phyloP scores from a whole-genome alignment of 2,888 invertebrate genomes.

The Clistopyga incitator region DNA sequence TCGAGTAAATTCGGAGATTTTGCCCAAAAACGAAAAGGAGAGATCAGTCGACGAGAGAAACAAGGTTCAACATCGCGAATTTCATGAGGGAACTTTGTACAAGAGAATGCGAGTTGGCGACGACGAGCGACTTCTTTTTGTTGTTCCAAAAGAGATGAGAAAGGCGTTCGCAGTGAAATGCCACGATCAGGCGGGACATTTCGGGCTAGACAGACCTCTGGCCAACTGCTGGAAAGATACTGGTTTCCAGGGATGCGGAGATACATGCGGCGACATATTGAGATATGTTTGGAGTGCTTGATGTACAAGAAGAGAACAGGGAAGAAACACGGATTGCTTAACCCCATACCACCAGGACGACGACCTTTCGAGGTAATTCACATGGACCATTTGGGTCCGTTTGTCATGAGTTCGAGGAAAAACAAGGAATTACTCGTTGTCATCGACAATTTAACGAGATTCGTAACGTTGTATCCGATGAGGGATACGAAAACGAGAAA shows the following conservation, averaged over 20 bases:
- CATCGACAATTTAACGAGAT: conserved; percentile 57
- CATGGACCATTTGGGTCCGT: conserved; percentile 32
- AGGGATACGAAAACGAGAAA: conserved; percentile 31
- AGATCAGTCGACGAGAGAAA: too few relatives aligned
- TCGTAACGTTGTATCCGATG: conserved; percentile 25
- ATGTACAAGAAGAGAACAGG: conserved; percentile 22
- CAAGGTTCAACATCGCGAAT: too few relatives aligned
- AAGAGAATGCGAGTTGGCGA: too few relatives aligned
- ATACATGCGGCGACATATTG: conserved; percentile 35
- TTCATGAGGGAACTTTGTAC: too few relatives aligned
- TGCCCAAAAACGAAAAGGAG: too few relatives aligned
- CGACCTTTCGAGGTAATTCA: conserved; percentile 29
- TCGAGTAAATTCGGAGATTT: too few relatives aligned
- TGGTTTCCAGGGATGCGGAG: conserved; percentile 39
- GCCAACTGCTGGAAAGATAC: conserved; percentile 8
- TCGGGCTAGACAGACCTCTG: conserved; percentile 53
- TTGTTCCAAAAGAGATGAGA: conserved; percentile 43
- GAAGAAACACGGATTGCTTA: conserved; percentile 18
- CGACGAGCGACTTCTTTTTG: conserved; percentile 26
- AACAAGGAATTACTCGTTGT: conserved; percentile 52
- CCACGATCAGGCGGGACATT: conserved; percentile 43
- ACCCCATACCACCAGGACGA: conserved; percentile 23
- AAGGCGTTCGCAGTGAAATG: conserved; percentile 40
- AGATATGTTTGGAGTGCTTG: conserved; percentile 9
- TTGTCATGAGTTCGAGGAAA: conserved; percentile 18